Base-by-base conservation (phyloP, 1,140 invertebrate species). In the Drosophila arizonae region DNA sequence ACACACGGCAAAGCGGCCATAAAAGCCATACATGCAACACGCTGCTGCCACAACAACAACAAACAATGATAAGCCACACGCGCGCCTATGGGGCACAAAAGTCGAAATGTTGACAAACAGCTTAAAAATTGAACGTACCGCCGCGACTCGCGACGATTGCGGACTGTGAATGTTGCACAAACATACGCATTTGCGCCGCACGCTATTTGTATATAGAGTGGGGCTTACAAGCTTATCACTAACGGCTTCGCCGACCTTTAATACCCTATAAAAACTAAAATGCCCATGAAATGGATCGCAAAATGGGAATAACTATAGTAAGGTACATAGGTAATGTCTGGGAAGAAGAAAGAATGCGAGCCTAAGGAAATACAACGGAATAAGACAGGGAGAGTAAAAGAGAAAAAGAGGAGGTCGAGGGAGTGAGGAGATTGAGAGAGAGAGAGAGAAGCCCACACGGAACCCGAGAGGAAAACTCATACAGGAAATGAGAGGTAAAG, bases 81-180 rank as follows among this genome's bases (percentile, higher is more conserved):
- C 33, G 33, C 33, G 33, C 33, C 33, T 33, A 33, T 9, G 33
- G 33, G 33, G 33, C 33, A 33, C 33, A 70, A 54, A 73, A 80
- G 71, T 70, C 67, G 61, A 78, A 81, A 48, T 79, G 82, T 81
- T 86, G 81, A 87, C 75, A 77, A 81, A 66, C 64, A 76, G 75
- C 75, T 81, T 75, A 86, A 77, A 75, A 86, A 51, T 51, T 61
- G 52, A 39, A 26, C 33, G 46, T 39, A 56, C 57, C 46, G 55
- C 54, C 21, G 13, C n/a, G 46, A 41, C 61, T 60, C 21, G 24
- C n/a, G 46, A 41, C 61, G 57, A 33, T 54, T 63, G 36, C 33
- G 52, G 48, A 13, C 30, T 52, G 9, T 15, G 36, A 39, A 52
- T 28, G 39, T 9, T 11, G 15, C 6, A 62, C 52, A 30, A 13